These are phyloP conservation scores for Melanotaenia nigrans DNA, from an alignment of 2,797 vertebrate species.

Conservation along the genomic window DNA sequence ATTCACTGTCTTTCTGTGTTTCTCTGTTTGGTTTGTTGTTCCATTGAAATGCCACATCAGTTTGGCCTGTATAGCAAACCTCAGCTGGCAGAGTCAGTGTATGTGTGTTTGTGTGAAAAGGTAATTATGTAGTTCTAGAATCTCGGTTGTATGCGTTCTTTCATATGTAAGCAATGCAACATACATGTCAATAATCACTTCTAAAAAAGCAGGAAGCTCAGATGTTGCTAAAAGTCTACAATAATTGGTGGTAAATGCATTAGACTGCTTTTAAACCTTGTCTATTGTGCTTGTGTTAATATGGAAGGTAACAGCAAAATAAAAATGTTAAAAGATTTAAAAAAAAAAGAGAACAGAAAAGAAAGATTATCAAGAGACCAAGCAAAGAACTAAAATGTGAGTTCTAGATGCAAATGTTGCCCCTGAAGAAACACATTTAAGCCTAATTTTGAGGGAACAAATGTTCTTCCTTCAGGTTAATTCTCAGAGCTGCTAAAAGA, in stretches of 20 bases:
- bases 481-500: neutral
- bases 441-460: neutral
- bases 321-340: neutral
- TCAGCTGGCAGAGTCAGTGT: too few relatives aligned
- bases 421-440: neutral
- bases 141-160: too few relatives aligned
- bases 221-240: too few relatives aligned
- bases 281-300: neutral
- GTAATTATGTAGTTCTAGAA: too few relatives aligned
- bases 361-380: neutral
- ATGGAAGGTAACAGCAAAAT: neutral
- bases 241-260: too few relatives aligned
- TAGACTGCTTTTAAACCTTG: neutral
- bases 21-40: constrained; percentile 4
- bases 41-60: constrained; percentile 50
- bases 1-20: constrained; percentile 13
- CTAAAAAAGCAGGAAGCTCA: too few relatives aligned
- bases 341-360: neutral
- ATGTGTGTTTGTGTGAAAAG: too few relatives aligned
- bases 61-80: constrained; percentile 10
- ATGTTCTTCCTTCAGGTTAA: neutral
- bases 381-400: neutral
- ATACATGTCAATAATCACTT: too few relatives aligned
- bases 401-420: neutral
- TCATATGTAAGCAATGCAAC: too few relatives aligned